Percentiles rank a stretch among this genome's conserved stretches.
These are phyloP conservation scores for Podabrus alpinus DNA, from an alignment of 2,888 invertebrate genomes.

Conservation along the genomic window DNA sequence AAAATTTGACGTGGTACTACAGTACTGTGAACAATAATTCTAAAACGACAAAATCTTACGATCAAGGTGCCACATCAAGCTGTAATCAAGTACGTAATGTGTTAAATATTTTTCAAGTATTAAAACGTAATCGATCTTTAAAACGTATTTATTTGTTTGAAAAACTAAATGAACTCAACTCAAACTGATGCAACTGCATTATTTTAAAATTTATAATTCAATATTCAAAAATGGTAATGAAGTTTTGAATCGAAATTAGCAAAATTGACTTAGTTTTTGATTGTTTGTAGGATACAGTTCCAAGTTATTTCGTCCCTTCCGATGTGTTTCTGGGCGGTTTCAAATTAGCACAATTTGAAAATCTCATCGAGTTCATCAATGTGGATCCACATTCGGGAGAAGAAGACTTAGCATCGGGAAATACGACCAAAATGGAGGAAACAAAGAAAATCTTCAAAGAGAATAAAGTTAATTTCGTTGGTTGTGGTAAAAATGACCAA, in stretches of 20 bases:
- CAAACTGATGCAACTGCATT: neutral
- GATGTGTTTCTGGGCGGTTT: neutral
- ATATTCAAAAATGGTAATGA: neutral
- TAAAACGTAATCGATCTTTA: neutral
- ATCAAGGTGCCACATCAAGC: neutral
- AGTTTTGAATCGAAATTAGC: neutral
- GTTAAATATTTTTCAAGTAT: too few relatives aligned
- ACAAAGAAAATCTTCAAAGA: neutral
- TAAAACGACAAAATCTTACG: neutral
- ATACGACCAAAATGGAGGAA: neutral
- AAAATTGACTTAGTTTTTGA: neutral
- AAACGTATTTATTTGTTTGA: neutral
- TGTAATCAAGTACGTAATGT: neutral
- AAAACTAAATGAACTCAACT: neutral
- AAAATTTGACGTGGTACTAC: neutral
- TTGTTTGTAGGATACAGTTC: neutral
- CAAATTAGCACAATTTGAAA: neutral
- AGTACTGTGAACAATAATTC: neutral
- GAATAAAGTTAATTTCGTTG: neutral
- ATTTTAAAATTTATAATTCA: neutral
- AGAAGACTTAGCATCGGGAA: neutral
- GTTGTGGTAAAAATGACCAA: neutral
- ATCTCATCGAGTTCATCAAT: slow-evolving; percentile 3
- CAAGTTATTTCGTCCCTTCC: neutral
- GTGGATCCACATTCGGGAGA: neutral